Percentiles rank a stretch among this genome's conserved stretches.
Evolutionary conservation across 2,888 invertebrate genomes (phyloP).

Genomic region (Drosophila mettleri): DNA sequence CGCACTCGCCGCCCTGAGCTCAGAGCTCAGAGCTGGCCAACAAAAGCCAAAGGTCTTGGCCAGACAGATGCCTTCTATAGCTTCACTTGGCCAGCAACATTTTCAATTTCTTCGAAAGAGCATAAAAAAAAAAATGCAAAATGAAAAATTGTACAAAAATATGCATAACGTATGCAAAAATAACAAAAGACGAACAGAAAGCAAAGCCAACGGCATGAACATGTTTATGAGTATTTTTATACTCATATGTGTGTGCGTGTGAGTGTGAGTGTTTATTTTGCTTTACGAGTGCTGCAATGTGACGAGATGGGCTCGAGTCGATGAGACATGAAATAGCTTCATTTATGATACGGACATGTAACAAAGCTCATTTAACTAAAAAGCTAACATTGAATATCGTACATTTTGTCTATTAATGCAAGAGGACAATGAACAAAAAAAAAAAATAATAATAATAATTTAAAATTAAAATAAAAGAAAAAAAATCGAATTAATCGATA

Average conservation of each 20-base stretch:
- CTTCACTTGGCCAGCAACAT: conserved; percentile 34
- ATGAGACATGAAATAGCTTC: conserved; percentile 13
- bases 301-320: conserved; percentile 22
- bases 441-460: no score
- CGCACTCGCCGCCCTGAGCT: conserved; percentile 33
- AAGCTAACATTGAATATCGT: not conserved
- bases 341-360: conserved; percentile 2
- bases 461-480: no score
- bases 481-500: no score
- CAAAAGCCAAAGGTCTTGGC: conserved; percentile 12
- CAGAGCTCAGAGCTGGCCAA: conserved; percentile 23
- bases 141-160: conserved; percentile 57
- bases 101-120: conserved; percentile 51
- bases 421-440: not conserved
- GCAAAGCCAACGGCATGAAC: conserved; percentile 23
- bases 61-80: conserved; percentile 16
- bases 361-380: not conserved
- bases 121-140: conserved; percentile 25
- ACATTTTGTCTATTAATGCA: not conserved
- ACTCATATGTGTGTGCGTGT: no score
- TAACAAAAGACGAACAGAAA: conserved; percentile 55
- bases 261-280: not conserved
- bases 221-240: conserved; percentile 24
- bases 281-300: not conserved
- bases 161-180: conserved; percentile 56